Conservation (phyloP, 2,113 vertebrate genomes). For the Dipodomys ordii region DNA sequence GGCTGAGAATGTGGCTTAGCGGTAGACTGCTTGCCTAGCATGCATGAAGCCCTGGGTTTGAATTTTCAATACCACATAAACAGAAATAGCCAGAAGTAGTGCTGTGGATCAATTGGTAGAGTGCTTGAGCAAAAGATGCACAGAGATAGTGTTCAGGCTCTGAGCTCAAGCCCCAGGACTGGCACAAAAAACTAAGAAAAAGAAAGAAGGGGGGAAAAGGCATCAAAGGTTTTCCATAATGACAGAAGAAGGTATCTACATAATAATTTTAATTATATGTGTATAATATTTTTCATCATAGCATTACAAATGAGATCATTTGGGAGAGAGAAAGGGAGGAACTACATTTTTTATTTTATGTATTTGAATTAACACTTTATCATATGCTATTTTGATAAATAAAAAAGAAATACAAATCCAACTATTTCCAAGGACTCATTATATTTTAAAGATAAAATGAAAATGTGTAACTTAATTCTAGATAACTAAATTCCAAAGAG, state of each 20-base stretch:
- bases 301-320: background rate
- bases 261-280: conserved; percentile 49
- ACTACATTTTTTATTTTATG: conserved; percentile 51
- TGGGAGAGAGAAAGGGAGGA: background rate
- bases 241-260: background rate
- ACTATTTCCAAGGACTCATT: background rate
- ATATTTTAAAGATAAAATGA: conserved; percentile 40
- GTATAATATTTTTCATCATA: background rate
- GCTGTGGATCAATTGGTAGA: too few species aligned
- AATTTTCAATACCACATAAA: too few species aligned
- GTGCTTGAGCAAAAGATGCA: too few species aligned
- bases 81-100: too few species aligned
- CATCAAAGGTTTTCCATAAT: conserved; percentile 29
- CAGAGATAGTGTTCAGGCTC: too few species aligned
- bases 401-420: background rate
- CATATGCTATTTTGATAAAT: conserved; percentile 37
- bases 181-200: background rate
- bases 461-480: conserved; percentile 15
- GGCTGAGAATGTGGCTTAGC: too few species aligned
- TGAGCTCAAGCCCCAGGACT: too few species aligned
- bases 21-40: too few species aligned
- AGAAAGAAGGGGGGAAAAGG: too few species aligned
- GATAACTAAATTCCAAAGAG: conserved; percentile 19
- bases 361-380: conserved; percentile 39
- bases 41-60: too few species aligned